phyloP scores from a whole-genome alignment of 2,888 invertebrate species.

The Hypomecis punctinalis region DNA sequence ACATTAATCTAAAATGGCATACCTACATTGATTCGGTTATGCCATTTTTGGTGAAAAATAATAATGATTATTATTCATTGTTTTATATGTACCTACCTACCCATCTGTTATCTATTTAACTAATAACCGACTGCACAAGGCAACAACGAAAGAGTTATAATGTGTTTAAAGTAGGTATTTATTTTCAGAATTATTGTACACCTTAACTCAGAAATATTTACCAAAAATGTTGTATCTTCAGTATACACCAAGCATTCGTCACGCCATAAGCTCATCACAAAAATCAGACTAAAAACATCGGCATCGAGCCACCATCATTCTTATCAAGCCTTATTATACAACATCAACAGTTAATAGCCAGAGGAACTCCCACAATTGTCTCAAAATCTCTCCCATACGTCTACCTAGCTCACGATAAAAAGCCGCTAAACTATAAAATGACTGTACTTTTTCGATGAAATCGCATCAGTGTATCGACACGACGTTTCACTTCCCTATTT shows the following conservation, averaged over 20 bases:
- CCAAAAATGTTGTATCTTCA: too few relatives aligned
- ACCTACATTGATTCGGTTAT: too few relatives aligned
- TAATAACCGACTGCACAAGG: too few relatives aligned
- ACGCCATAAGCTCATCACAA: slow-evolving; percentile 39
- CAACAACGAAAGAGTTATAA: too few relatives aligned
- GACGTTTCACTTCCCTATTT: slow-evolving; percentile 41
- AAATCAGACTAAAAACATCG: slow-evolving; percentile 43
- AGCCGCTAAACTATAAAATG: slow-evolving; percentile 35
- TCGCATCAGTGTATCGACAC: slow-evolving; percentile 36
- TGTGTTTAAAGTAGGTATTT: too few relatives aligned
- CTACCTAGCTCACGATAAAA: slow-evolving; percentile 45
- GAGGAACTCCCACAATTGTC: slow-evolving; percentile 61
- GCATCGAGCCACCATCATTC: slow-evolving; percentile 48
- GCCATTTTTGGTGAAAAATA: too few relatives aligned
- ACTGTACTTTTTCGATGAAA: slow-evolving; percentile 33
- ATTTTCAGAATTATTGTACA: too few relatives aligned
- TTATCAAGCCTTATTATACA: slow-evolving; percentile 52
- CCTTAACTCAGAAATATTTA: too few relatives aligned
- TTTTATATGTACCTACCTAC: too few relatives aligned
- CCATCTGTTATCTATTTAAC: too few relatives aligned
- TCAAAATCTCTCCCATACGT: slow-evolving; percentile 58
- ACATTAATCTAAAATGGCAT: too few relatives aligned
- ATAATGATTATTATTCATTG: too few relatives aligned
- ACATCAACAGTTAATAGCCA: slow-evolving; percentile 50
- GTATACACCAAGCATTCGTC: slow-evolving; percentile 28